Base-by-base conservation (phyloP, 1,140 invertebrate species). In the Drosophila pseudoananassae region DNA sequence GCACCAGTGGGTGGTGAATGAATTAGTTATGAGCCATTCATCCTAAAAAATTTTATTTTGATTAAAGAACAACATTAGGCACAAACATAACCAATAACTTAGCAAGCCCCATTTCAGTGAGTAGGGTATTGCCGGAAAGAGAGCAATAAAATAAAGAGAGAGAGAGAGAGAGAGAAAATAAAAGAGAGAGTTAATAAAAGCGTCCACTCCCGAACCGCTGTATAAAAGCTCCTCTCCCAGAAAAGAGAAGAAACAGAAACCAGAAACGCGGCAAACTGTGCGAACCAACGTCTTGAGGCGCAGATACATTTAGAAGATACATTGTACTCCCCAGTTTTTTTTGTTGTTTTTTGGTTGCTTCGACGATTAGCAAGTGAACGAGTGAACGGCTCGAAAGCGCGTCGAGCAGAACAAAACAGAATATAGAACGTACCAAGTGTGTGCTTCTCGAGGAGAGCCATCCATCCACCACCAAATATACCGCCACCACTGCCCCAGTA, bases 341-440 rank as follows among this genome's bases (percentile, higher is more conserved):
- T 43, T 43, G 23, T 53, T 87, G 81, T 78, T 87, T 85, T 78
- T 82, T 68, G 60, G 58, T 70, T 69, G 50, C 66, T 72, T 71
- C 52, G 63, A 50, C 75, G 80, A 83, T 75, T 78, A 78, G 76
- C 73, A 84, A 84, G 80, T 82, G 79, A 78, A 82, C 50, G 20
- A 69, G 43, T 20, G 33, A 12, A 36, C 12, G 15, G 47, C 49
- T 68, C 38, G 47, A 65, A 33, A 68, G 60, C 60, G 60, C 60
- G 36, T 23, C n/a, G 49, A 46, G 38, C 64, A 15, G 47, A 53
- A 36, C 33, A 65, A 60, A 40, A 58, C 45, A 31, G 54, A 14
- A 40, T 9, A 46, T 10, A 46, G 43, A 46, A 46, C 43, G 17
- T 3, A 8, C 9, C 17, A 46, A 46, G 43, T 46, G 43, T 46